Evolutionary conservation across 2,888 invertebrate genomes (phyloP).

Genomic region (Eilema griseolum): DNA sequence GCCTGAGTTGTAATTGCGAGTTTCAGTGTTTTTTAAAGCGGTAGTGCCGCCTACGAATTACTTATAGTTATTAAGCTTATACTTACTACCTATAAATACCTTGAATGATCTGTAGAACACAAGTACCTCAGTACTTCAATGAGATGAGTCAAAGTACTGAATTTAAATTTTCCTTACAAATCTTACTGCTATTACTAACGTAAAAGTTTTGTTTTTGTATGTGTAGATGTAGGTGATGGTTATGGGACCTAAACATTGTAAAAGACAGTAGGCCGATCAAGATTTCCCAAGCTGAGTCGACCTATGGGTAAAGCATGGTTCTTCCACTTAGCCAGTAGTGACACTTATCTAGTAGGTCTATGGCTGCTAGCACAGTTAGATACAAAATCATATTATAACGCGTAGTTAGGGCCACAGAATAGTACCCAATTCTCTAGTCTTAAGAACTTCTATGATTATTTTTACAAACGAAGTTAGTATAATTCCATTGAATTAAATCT

Average conservation of each 20-base stretch:
- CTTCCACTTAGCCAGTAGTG: neutral
- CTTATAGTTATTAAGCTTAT: slow-evolving; percentile 13
- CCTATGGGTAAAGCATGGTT: neutral
- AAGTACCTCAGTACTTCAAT: neutral
- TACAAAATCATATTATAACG: neutral
- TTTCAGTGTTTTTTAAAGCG: slow-evolving; percentile 38
- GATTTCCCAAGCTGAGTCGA: no score
- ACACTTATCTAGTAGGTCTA: neutral
- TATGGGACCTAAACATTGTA: no score
- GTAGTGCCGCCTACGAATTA: slow-evolving; percentile 22
- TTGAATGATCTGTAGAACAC: neutral
- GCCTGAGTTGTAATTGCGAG: slow-evolving; percentile 42
- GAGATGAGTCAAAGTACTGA: neutral
- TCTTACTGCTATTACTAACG: neutral
- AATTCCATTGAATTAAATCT: slow-evolving; percentile 52
- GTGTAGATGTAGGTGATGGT: no score
- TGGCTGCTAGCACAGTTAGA: no score
- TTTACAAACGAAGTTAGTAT: slow-evolving; percentile 34
- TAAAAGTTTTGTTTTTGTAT: no score
- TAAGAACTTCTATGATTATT: slow-evolving; percentile 19
- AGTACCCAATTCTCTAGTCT: neutral
- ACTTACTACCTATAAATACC: neutral
- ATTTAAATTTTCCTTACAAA: neutral
- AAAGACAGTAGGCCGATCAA: no score
- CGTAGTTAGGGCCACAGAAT: neutral